These are phyloP conservation scores for Arizona elegans DNA, from an alignment of 2,113 vertebrate genomes.

Conservation along the genomic window DNA sequence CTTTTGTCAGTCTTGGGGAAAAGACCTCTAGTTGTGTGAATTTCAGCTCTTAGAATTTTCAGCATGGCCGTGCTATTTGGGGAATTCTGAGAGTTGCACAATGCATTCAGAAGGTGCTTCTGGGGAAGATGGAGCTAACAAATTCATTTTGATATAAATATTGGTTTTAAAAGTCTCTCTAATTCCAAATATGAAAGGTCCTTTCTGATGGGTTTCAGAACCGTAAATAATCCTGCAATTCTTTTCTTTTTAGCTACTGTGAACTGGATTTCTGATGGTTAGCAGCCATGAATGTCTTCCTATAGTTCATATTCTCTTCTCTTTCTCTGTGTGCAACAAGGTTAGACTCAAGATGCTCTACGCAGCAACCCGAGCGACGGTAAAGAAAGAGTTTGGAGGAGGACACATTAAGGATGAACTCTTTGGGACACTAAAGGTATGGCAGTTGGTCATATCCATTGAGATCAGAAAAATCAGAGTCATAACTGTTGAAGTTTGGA, in stretches of 20 bases:
- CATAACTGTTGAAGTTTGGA: background rate
- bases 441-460: too few relatives aligned
- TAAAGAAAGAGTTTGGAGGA: conserved; percentile 98
- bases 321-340: conserved; percentile 57
- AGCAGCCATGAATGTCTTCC: background rate
- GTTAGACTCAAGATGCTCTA: conserved; percentile 99
- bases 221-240: background rate
- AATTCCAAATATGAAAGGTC: background rate
- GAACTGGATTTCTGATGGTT: background rate
- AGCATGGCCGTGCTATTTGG: background rate
- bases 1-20: background rate
- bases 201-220: background rate
- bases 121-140: background rate
- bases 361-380: conserved; percentile 91
- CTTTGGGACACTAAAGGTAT: conserved; percentile 92
- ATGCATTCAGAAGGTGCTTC: background rate
- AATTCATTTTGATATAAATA: background rate
- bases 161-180: background rate
- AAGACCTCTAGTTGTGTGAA: background rate
- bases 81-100: background rate
- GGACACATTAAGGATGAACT: conserved; percentile 95
- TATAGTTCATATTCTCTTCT: fast-evolving
- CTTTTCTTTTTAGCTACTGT: background rate
- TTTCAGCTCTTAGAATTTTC: background rate
- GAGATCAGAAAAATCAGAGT: background rate